Conservation (phyloP, 2,888 invertebrate species). For the Germaria angustata region DNA sequence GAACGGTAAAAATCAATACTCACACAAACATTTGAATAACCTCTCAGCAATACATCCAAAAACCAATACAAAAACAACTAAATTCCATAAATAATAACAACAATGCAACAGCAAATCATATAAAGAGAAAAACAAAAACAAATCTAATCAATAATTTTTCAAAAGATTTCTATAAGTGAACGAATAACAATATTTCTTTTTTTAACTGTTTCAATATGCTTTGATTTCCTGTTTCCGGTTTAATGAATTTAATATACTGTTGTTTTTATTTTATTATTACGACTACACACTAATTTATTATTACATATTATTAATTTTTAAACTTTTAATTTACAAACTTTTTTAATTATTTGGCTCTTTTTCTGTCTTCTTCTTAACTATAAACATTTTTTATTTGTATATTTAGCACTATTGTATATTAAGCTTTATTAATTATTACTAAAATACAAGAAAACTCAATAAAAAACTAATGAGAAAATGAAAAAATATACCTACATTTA, state of each 20-base stretch:
- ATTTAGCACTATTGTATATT: constrained; percentile 1
- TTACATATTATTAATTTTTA: too few species aligned
- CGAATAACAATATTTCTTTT: background rate
- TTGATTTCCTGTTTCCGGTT: constrained; percentile 50
- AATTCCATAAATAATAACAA: background rate
- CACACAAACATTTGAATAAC: background rate
- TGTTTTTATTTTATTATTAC: background rate
- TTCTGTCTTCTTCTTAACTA: background rate
- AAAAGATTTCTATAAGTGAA: constrained; percentile 21
- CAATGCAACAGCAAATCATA: background rate
- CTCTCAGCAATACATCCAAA: background rate
- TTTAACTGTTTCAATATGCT: background rate
- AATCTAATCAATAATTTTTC: constrained; percentile 27
- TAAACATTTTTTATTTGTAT: background rate
- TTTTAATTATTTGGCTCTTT: background rate
- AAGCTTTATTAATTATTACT: constrained; percentile 38
- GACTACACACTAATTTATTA: background rate
- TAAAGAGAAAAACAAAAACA: background rate
- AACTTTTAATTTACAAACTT: background rate
- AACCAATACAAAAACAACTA: background rate
- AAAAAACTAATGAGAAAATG: background rate
- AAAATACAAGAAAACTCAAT: background rate
- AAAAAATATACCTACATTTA: background rate
- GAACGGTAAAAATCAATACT: background rate
- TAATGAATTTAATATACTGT: background rate